Conservation (phyloP, 1,140 invertebrate species). For the Glomeris maerens region DNA sequence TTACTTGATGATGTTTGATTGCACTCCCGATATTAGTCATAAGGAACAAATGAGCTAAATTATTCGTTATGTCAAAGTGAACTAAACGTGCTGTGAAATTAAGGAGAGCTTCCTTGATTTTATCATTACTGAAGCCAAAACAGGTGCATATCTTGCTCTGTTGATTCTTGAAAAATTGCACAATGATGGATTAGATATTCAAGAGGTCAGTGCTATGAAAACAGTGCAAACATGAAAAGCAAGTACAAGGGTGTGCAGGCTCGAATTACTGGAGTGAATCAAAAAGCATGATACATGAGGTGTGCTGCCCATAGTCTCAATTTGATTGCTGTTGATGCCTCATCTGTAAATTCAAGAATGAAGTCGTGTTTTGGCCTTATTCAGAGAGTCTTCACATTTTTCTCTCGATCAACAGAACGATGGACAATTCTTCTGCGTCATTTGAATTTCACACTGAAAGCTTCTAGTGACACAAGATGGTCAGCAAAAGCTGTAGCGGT, state of each 20-base stretch:
- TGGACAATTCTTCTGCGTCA: too few relatives aligned
- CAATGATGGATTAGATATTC: conserved; percentile 7
- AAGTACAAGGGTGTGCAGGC: conserved; percentile 3
- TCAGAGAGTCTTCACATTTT: not conserved
- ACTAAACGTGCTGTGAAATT: conserved; percentile 3
- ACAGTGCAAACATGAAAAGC: conserved; percentile 10
- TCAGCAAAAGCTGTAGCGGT: not conserved
- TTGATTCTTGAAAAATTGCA: conserved; percentile 11
- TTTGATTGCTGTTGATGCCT: not conserved
- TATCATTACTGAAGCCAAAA: conserved; percentile 9
- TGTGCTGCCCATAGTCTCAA: conserved; percentile 9
- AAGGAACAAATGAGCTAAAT: conserved; percentile 16
- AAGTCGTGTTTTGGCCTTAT: not conserved
- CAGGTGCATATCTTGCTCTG: conserved; percentile 3
- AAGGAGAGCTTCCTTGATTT: conserved; percentile 10
- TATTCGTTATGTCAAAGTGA: conserved; percentile 14
- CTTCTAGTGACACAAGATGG: not conserved
- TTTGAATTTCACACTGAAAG: not conserved
- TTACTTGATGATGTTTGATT: conserved; percentile 14
- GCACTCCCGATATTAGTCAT: conserved; percentile 15
- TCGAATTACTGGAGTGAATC: conserved; percentile 10
- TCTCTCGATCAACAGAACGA: not conserved
- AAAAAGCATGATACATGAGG: conserved; percentile 4
- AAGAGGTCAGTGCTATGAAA: conserved; percentile 16
- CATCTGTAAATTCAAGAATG: not conserved